A percentile compares a stretch with the other conserved stretches of the same genome.
These are phyloP conservation scores for Helleia helle DNA, from an alignment of 2,888 invertebrate genomes.

Conservation along the genomic window DNA sequence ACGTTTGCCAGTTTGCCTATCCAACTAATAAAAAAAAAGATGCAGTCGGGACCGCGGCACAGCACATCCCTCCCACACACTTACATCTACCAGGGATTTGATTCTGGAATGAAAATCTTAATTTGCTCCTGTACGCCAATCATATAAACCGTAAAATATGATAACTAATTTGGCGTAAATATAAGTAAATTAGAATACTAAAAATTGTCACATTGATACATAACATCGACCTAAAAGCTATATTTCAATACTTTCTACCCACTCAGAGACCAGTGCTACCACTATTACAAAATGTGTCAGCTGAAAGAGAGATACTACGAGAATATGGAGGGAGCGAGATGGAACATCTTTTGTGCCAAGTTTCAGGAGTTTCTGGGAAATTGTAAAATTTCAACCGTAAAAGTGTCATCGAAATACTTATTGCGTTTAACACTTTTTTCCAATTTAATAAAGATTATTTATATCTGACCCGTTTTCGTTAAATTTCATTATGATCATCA, in stretches of 20 bases:
- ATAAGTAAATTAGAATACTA: too few relatives aligned
- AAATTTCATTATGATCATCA: too few relatives aligned
- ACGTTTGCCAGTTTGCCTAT: too few relatives aligned
- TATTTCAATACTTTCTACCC: slow-evolving; percentile 59
- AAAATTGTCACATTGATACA: slow-evolving; percentile 16
- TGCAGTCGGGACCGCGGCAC: too few relatives aligned
- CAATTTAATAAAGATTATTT: not conserved
- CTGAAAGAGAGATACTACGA: slow-evolving; percentile 25
- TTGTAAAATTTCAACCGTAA: slow-evolving; percentile 38
- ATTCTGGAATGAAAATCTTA: too few relatives aligned
- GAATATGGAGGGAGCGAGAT: slow-evolving; percentile 22
- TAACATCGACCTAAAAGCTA: slow-evolving; percentile 33
- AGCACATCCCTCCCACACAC: too few relatives aligned
- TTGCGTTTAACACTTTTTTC: too few relatives aligned
- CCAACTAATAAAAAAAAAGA: too few relatives aligned
- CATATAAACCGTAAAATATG: too few relatives aligned
- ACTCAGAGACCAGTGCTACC: slow-evolving; percentile 31
- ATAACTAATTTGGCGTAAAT: too few relatives aligned
- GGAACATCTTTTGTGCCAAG: slow-evolving; percentile 40
- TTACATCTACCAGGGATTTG: too few relatives aligned
- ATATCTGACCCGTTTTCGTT: not conserved
- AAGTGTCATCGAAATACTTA: slow-evolving; percentile 8
- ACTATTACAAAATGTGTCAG: slow-evolving; percentile 55
- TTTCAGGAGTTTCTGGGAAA: slow-evolving; percentile 39
- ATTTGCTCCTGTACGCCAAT: too few relatives aligned